phyloP scores from a whole-genome alignment of 2,888 invertebrate species.

The Elysia crispata region DNA sequence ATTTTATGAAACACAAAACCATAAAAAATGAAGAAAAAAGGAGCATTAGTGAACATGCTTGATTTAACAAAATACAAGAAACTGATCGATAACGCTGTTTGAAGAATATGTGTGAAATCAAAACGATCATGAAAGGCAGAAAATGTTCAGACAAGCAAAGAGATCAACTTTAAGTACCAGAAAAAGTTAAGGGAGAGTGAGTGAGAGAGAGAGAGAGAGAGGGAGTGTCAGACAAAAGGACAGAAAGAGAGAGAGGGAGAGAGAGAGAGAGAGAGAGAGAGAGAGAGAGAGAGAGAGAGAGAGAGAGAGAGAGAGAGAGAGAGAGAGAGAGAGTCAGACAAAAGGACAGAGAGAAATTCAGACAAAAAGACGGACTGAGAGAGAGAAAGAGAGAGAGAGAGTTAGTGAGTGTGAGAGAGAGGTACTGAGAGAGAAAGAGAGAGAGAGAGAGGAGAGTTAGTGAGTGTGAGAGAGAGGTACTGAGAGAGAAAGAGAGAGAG shows the following conservation, averaged over 20 bases:
- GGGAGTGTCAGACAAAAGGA: neutral
- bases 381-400: neutral
- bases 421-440: neutral
- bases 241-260: neutral
- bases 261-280: neutral
- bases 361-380: neutral
- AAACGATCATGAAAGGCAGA: too few species aligned
- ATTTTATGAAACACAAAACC: too few species aligned
- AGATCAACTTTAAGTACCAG: too few species aligned
- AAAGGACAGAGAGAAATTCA: neutral
- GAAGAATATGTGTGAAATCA: too few species aligned
- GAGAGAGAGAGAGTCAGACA: neutral
- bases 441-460: too few species aligned
- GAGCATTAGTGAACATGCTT: too few species aligned
- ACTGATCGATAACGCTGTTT: too few species aligned
- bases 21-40: too few species aligned
- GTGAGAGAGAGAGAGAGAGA: neutral
- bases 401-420: neutral
- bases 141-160: too few species aligned
- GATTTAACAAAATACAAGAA: too few species aligned
- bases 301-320: neutral
- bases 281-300: constrained; percentile 6
- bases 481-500: constrained; percentile 21
- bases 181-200: neutral
- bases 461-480: neutral